These are phyloP conservation scores for Odiellus spinosus DNA, from an alignment of 2,888 invertebrate species.

Conservation along the genomic window DNA sequence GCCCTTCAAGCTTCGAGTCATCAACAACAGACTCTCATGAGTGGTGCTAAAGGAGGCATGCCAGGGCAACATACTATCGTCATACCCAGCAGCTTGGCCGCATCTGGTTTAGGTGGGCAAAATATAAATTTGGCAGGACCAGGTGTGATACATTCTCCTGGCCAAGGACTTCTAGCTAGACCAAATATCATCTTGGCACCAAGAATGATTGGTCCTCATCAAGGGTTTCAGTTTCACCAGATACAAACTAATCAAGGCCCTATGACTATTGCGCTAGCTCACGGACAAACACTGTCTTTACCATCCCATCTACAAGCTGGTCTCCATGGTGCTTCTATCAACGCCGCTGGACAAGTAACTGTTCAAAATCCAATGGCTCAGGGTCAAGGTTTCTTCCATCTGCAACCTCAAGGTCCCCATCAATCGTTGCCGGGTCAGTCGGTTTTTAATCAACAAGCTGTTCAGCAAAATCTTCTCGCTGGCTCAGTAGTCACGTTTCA, in stretches of 20 bases:
- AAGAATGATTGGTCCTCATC: slow-evolving; percentile 11
- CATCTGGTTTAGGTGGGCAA: slow-evolving; percentile 8
- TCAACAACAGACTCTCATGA: slow-evolving; percentile 9
- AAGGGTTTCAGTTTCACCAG: slow-evolving; percentile 31
- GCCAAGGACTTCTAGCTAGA: slow-evolving; percentile 14
- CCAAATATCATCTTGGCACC: slow-evolving; percentile 17
- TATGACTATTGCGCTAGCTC: slow-evolving; percentile 32
- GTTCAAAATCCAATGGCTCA: slow-evolving; percentile 12
- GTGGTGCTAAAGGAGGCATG: slow-evolving; percentile 27
- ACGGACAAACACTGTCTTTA: slow-evolving; percentile 16
- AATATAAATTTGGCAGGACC: slow-evolving; percentile 11
- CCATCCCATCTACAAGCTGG: slow-evolving; percentile 11
- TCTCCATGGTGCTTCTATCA: slow-evolving; percentile 7
- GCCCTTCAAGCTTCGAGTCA: slow-evolving; percentile 15
- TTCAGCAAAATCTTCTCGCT: slow-evolving; percentile 11
- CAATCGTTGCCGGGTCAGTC: slow-evolving; percentile 12
- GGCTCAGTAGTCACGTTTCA: slow-evolving; percentile 15
- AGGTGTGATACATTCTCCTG: slow-evolving; percentile 13
- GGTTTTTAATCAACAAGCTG: slow-evolving; percentile 14
- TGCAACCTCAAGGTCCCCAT: slow-evolving; percentile 4
- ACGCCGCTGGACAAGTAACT: slow-evolving; percentile 12
- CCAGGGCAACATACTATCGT: slow-evolving; percentile 17
- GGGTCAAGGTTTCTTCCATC: slow-evolving; percentile 8
- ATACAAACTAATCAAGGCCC: slow-evolving; percentile 37
- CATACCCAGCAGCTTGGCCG: slow-evolving; percentile 13